These are phyloP conservation scores for Cephus rjabovi DNA, from an alignment of 2,888 invertebrate species.

Conservation along the genomic window DNA sequence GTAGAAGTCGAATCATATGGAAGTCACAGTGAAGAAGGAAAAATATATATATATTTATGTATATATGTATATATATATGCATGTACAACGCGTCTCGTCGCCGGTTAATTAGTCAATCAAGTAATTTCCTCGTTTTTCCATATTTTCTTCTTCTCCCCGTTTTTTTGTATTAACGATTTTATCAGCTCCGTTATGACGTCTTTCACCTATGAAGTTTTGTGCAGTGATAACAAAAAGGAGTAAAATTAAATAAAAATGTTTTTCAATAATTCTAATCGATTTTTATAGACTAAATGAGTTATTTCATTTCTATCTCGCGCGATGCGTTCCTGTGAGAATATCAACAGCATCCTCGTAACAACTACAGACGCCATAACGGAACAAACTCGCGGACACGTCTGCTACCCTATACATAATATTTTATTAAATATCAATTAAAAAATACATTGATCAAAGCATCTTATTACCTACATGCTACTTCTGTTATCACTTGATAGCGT, in stretches of 20 bases:
- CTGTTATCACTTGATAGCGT: slow-evolving; percentile 7
- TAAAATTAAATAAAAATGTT: background rate
- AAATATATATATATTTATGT: background rate
- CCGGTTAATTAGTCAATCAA: background rate
- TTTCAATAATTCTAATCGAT: background rate
- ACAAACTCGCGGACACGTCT: background rate
- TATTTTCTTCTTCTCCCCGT: background rate
- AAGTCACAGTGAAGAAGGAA: slow-evolving; percentile 7
- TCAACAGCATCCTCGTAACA: background rate
- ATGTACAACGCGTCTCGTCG: background rate
- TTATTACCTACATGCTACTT: slow-evolving; percentile 4
- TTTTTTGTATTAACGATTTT: background rate
- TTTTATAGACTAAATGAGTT: background rate
- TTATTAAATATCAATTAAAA: slow-evolving; percentile 14
- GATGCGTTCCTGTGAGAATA: background rate
- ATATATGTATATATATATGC: background rate
- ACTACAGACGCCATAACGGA: slow-evolving; percentile 2
- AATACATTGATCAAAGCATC: slow-evolving; percentile 10
- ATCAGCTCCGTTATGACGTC: background rate
- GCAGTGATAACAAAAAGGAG: background rate
- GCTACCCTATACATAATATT: slow-evolving; percentile 7
- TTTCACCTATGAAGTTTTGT: background rate
- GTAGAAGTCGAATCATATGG: slow-evolving; percentile 5
- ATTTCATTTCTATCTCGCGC: background rate
- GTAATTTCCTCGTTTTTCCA: background rate